A percentile compares a stretch with the other conserved stretches of the same genome.
phyloP scores from a whole-genome alignment of 2,888 invertebrate genomes.

The Pammene aurita region DNA sequence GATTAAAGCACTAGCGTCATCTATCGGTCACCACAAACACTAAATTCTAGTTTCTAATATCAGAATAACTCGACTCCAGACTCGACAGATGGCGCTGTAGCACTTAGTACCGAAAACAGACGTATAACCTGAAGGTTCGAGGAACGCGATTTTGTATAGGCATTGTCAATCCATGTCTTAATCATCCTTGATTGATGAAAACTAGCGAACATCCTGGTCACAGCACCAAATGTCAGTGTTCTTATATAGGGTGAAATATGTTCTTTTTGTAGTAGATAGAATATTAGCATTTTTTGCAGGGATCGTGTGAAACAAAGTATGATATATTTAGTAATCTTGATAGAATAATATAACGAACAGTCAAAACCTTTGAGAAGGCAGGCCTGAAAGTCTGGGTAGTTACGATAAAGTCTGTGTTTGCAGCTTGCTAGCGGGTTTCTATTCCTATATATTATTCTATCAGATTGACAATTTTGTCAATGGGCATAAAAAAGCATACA shows the following conservation, averaged over 20 bases:
- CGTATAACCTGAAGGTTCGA: too few relatives aligned
- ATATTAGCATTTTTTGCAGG: slow-evolving; percentile 1
- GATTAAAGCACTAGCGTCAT: too few relatives aligned
- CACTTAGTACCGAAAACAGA: too few relatives aligned
- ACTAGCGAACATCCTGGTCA: slow-evolving; percentile 9
- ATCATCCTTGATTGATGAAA: too few relatives aligned
- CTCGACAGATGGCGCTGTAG: too few relatives aligned
- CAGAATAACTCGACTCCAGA: too few relatives aligned
- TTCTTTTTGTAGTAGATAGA: slow-evolving; percentile 1
- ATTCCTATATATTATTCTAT: neutral
- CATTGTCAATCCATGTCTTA: too few relatives aligned
- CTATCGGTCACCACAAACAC: too few relatives aligned
- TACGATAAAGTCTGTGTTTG: neutral
- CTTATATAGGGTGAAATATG: neutral
- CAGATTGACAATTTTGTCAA: neutral
- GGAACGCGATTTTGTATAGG: too few relatives aligned
- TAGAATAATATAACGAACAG: neutral
- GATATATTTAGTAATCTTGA: slow-evolving; percentile 11
- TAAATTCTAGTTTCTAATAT: too few relatives aligned
- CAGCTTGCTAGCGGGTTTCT: neutral
- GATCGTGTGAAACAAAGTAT: neutral
- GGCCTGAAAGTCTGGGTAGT: neutral
- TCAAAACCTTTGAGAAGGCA: neutral
- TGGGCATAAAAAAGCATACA: neutral
- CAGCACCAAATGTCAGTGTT: neutral